Evolutionary conservation across 2,797 vertebrate species (phyloP), one percentile per base, ranked within the genome.

Genomic region (Phalanger gymnotis): DNA sequence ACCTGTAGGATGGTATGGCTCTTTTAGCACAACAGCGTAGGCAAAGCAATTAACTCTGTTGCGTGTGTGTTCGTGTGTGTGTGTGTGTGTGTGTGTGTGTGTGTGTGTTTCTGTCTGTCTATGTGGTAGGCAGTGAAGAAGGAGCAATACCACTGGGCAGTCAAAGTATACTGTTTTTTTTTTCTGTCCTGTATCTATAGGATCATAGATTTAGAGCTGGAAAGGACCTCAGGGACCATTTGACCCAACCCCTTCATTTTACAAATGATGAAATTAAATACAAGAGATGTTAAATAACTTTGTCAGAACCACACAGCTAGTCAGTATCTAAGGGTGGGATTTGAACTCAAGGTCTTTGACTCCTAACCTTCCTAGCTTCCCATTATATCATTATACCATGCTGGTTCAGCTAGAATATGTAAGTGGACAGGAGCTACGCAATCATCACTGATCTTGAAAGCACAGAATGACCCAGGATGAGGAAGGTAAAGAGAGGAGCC

Each of bases 1-100:
- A 92, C 57, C 11, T 96, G 47, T 56, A 54, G 13, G 96, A 90
- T 93, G 57, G 53, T 92, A 92, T 94, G 93, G 51, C 34, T 47
- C 51, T 94, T 91, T 81, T 81, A 81, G 66, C 66, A 81, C n/a
- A 81, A 47, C 19, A 25, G 40, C 25, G 66, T 47, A 47, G 19
- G 66, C 66, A 81, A 81, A 81, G 66, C 66, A 47, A 81, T 81
- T 81, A 81, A 40, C n/a, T 81, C 34, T 10, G 5, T 73, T n/a
- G n/a, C n/a, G 25, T 7, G 12, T 19, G 1, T 40, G 12, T 66
- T 13, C n/a, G 34, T 34, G 13, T 16, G 14, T n/a, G 61, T 5
- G 34, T 19, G 1, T 40, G 14, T n/a, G 34, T n/a, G 1, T 34
- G 31, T 54, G 54, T 54, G 58, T 66, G 19, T n/a, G 14, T 73